These are phyloP conservation scores for zebrafish (Danio rerio) DNA, from an alignment of 2,113 vertebrate species.

Conservation along the genomic window GRCz12tu NC_133178.1:13709001-13709500, in stretches of 20 bases:
- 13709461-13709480: slow-evolving; percentile 54
- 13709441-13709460: slow-evolving; percentile 75
- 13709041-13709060: slow-evolving; percentile 74
- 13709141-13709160: slow-evolving; percentile 71
- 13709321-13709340: slow-evolving; percentile 52
- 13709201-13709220: neutral
- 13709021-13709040: slow-evolving; percentile 66
- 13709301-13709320: slow-evolving; percentile 45
- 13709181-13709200: slow-evolving; percentile 41
- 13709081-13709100: slow-evolving; percentile 72
- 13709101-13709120: slow-evolving; percentile 75
- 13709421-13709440: slow-evolving; percentile 50
- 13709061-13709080: slow-evolving; percentile 72
- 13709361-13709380: slow-evolving; percentile 69
- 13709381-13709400: slow-evolving; percentile 71
- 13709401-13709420: slow-evolving; percentile 40
- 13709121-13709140: slow-evolving; percentile 75
- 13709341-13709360: slow-evolving; percentile 48
- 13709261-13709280: slow-evolving; percentile 59
- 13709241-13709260: slow-evolving; percentile 50
- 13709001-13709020: slow-evolving; percentile 74
- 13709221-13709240: slow-evolving; percentile 25
- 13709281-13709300: slow-evolving; percentile 65
- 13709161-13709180: slow-evolving; percentile 71
- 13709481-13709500: slow-evolving; percentile 22